Conservation (phyloP, 1,140 invertebrate genomes). For the Drosophila serrata region DNA sequence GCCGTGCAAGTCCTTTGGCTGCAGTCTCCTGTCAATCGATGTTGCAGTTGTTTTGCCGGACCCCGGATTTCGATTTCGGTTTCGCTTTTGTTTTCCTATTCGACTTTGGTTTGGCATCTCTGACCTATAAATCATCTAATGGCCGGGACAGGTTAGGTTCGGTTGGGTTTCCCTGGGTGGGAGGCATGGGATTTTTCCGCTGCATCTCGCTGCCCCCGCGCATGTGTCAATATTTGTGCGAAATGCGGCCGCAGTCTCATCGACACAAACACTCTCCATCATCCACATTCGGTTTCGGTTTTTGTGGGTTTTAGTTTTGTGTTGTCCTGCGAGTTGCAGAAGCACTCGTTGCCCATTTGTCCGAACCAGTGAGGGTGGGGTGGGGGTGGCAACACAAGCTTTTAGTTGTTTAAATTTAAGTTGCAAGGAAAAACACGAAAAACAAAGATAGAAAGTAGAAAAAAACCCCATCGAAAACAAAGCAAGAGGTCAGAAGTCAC, state of each 20-base stretch:
- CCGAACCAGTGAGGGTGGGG: conserved; percentile 3
- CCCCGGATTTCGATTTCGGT: conserved; percentile 52
- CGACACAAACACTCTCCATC: conserved; percentile 77
- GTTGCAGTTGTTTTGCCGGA: conserved; percentile 64
- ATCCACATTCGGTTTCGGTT: conserved; percentile 52
- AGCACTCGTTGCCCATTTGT: conserved; percentile 52
- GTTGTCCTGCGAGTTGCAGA: conserved; percentile 29
- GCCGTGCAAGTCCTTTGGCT: neutral
- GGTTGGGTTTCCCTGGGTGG: conserved; percentile 4
- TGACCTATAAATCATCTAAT: conserved; percentile 83
- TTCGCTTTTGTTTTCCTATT: conserved; percentile 62
- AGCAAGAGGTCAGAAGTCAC: conserved; percentile 41
- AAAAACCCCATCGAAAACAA: conserved; percentile 7
- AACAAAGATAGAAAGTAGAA: too few relatives aligned
- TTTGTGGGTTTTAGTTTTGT: conserved; percentile 51
- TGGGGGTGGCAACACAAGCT: conserved; percentile 37
- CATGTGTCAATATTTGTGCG: conserved; percentile 82
- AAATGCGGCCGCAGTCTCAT: conserved; percentile 77
- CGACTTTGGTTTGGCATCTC: conserved; percentile 53
- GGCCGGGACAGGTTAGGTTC: conserved; percentile 63
- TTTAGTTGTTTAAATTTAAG: conserved; percentile 82
- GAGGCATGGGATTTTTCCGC: conserved; percentile 6
- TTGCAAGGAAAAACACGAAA: conserved; percentile 19
- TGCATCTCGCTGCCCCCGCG: conserved; percentile 14
- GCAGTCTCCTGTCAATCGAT: conserved; percentile 61